Conservation (phyloP, 2,113 vertebrate species). For the Epinephelus lanceolatus region DNA sequence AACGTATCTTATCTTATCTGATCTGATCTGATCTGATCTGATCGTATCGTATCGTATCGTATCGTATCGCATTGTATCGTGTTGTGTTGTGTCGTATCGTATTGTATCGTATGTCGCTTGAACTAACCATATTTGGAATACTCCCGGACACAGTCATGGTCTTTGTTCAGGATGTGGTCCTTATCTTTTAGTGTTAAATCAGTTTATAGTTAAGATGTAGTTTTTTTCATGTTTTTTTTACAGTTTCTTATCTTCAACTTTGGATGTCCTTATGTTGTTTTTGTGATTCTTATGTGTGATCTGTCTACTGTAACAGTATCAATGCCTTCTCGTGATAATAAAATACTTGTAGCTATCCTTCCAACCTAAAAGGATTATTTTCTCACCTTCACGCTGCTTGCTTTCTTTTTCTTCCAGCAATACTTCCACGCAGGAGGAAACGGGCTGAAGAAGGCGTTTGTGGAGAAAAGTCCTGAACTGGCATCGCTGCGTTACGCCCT, state of each 20-base stretch:
- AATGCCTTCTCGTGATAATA: background rate
- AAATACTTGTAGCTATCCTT: background rate
- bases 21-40: too few relatives aligned
- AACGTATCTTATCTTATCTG: too few relatives aligned
- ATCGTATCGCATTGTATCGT: too few relatives aligned
- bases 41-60: too few relatives aligned
- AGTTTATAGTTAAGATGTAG: background rate
- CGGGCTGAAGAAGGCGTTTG: conserved; percentile 94
- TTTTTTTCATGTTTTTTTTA: background rate
- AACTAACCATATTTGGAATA: too few relatives aligned
- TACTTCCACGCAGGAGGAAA: conserved; percentile 98
- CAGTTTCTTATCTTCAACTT: background rate
- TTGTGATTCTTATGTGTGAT: background rate
- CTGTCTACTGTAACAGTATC: background rate
- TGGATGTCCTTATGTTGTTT: background rate
- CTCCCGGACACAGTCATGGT: too few relatives aligned
- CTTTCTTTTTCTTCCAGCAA: conserved; percentile 84
- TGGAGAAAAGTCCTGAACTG: conserved; percentile 96
- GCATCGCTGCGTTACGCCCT: conserved; percentile 94
- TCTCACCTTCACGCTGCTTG: background rate
- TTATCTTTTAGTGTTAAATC: too few relatives aligned
- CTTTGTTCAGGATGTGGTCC: too few relatives aligned
- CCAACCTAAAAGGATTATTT: background rate
- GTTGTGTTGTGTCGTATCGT: too few relatives aligned
- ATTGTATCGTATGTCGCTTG: too few relatives aligned